Evolutionary conservation across 2,113 vertebrate genomes (phyloP).

Genomic region (Scomber colias): DNA sequence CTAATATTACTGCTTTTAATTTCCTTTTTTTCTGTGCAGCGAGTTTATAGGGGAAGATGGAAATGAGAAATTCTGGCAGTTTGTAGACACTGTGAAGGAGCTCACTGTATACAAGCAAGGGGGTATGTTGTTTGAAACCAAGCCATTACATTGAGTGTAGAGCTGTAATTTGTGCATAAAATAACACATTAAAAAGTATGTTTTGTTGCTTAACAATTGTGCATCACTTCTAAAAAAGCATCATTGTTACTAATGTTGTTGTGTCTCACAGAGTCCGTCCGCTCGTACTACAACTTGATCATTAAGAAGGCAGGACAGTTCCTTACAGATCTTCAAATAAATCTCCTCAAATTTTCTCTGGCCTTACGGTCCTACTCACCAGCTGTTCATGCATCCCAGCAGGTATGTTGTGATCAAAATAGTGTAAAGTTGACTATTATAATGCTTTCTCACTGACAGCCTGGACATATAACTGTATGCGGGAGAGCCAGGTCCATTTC

Average conservation of each 20-base stretch:
- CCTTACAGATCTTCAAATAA: slow-evolving; percentile 91
- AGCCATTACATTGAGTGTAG: neutral
- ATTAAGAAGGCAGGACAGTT: slow-evolving; percentile 97
- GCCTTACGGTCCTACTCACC: slow-evolving; percentile 92
- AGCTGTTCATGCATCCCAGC: slow-evolving; percentile 92
- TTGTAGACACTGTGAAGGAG: slow-evolving; percentile 96
- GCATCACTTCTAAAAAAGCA: slow-evolving; percentile 9
- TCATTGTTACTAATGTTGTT: slow-evolving; percentile 17
- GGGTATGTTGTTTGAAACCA: slow-evolving; percentile 84
- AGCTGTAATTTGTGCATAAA: neutral
- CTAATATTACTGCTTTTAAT: neutral
- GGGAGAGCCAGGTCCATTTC: neutral
- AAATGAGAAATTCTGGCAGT: slow-evolving; percentile 98
- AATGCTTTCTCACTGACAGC: neutral
- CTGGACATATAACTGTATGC: neutral
- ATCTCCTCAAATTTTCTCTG: slow-evolving; percentile 92
- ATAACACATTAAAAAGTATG: neutral
- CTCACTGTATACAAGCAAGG: slow-evolving; percentile 92
- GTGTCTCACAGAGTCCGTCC: slow-evolving; percentile 87
- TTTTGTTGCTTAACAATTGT: neutral
- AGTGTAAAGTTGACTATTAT: neutral
- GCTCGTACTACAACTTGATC: slow-evolving; percentile 94
- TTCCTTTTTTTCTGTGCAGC: slow-evolving; percentile 73
- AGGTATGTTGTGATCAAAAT: slow-evolving; percentile 83
- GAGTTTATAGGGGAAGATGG: slow-evolving; percentile 97